These are phyloP conservation scores for Boleophthalmus pectinirostris DNA, from an alignment of 2,113 vertebrate genomes.

Conservation along the genomic window DNA sequence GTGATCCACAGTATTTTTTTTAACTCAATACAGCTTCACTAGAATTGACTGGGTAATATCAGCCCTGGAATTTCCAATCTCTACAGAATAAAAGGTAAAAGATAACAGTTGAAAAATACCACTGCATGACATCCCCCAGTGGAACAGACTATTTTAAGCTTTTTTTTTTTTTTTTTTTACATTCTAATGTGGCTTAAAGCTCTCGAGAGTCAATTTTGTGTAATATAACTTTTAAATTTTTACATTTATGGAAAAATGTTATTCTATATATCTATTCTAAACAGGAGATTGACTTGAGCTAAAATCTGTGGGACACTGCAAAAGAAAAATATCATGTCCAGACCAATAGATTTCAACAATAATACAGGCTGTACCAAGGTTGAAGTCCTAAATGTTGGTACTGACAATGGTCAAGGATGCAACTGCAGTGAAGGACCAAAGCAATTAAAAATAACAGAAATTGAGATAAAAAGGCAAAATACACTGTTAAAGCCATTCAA, in stretches of 20 bases:
- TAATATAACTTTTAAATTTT: not conserved
- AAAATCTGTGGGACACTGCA: too few relatives aligned
- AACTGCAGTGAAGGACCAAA: not conserved
- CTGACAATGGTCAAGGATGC: not conserved
- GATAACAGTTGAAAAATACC: too few relatives aligned
- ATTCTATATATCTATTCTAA: not conserved
- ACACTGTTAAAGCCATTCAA: not conserved
- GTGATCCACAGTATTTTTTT: too few relatives aligned
- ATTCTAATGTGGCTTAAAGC: too few relatives aligned
- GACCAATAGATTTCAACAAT: not conserved
- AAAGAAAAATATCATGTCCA: not conserved
- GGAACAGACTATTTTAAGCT: too few relatives aligned
- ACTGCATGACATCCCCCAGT: too few relatives aligned
- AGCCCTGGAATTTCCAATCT: too few relatives aligned
- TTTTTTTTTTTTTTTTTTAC: too few relatives aligned
- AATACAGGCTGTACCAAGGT: not conserved
- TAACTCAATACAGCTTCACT: too few relatives aligned
- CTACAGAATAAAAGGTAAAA: too few relatives aligned
- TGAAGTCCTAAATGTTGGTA: not conserved
- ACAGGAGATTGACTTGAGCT: not conserved
- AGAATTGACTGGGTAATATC: too few relatives aligned
- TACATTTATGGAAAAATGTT: not conserved
- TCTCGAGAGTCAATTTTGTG: too few relatives aligned
- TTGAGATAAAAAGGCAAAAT: not conserved
- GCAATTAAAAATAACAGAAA: not conserved